Percentiles rank a stretch among this genome's conserved stretches.
Evolutionary conservation across 2,888 invertebrate genomes (phyloP).

Genomic region (Zaprionus obscuricornis): DNA sequence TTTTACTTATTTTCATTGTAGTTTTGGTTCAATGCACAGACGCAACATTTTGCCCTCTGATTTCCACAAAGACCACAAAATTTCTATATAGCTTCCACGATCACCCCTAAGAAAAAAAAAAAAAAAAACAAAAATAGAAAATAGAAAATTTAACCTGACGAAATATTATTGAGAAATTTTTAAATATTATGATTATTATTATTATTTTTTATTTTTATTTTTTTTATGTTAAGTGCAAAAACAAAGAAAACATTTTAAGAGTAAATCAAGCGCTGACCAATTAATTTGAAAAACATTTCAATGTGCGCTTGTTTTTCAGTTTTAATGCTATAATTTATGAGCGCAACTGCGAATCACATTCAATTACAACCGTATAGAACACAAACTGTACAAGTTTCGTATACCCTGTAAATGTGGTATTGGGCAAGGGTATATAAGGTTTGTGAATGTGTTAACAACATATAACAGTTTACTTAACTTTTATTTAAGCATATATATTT

Average conservation of each 20-base stretch:
- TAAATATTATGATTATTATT: conserved; percentile 13
- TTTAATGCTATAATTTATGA: conserved; percentile 62
- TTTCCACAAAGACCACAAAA: neutral
- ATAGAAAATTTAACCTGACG: conserved; percentile 13
- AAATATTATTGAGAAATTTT: neutral
- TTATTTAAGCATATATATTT: too few relatives aligned
- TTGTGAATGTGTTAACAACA: neutral
- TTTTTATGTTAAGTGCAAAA: too few relatives aligned
- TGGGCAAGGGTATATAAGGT: too few relatives aligned
- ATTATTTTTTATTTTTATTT: conserved; percentile 29
- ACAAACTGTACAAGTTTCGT: conserved; percentile 33
- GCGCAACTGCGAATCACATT: conserved; percentile 38
- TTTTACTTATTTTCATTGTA: conserved; percentile 20
- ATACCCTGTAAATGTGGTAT: conserved; percentile 34
- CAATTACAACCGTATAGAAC: conserved; percentile 39
- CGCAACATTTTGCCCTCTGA: conserved; percentile 10
- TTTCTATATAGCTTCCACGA: conserved; percentile 18
- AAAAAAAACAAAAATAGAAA: neutral
- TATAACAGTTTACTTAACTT: too few relatives aligned
- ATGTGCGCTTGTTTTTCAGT: conserved; percentile 43
- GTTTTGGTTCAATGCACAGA: conserved; percentile 53
- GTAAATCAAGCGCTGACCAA: conserved; percentile 45
- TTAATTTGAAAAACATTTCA: conserved; percentile 40
- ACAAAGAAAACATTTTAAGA: conserved; percentile 41
- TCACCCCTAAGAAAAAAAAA: neutral